Percentiles rank a stretch among this genome's conserved stretches.
These are phyloP conservation scores for Microdon myrmicae DNA, from an alignment of 2,888 invertebrate species.

Conservation along the genomic window DNA sequence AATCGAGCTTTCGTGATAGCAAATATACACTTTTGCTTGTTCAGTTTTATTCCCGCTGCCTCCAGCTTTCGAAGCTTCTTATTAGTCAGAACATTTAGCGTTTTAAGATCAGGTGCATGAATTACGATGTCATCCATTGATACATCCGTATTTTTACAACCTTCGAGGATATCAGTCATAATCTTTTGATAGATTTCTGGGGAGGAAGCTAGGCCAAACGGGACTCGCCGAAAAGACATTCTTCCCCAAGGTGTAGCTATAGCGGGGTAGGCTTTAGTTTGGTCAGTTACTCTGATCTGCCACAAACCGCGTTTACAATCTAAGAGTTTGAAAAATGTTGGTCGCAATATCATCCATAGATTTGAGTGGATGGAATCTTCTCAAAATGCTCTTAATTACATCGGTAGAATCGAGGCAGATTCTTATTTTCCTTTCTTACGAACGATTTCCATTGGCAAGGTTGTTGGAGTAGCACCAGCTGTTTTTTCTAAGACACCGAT, in stretches of 20 bases:
- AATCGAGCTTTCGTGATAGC: slow-evolving; percentile 11
- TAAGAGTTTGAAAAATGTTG: slow-evolving; percentile 25
- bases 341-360: slow-evolving; percentile 13
- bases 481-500: slow-evolving; percentile 3
- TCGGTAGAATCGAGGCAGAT: slow-evolving; percentile 18
- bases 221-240: slow-evolving; percentile 22
- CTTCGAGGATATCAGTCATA: slow-evolving; percentile 36
- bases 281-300: slow-evolving; percentile 41
- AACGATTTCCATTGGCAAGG: slow-evolving; percentile 12
- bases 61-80: slow-evolving; percentile 8
- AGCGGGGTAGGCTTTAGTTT: slow-evolving; percentile 39
- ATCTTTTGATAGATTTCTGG: slow-evolving; percentile 55
- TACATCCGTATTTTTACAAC: slow-evolving; percentile 35
- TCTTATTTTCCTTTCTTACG: slow-evolving; percentile 19
- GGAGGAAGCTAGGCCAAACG: slow-evolving; percentile 16
- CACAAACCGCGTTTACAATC: slow-evolving; percentile 43
- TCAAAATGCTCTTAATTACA: slow-evolving; percentile 17
- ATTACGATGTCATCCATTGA: slow-evolving; percentile 55
- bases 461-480: slow-evolving; percentile 15
- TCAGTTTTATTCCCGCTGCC: slow-evolving; percentile 12
- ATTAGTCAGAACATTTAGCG: slow-evolving; percentile 1
- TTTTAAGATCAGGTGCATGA: slow-evolving; percentile 32
- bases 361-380: slow-evolving; percentile 21
- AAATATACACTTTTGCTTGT: slow-evolving; percentile 15
- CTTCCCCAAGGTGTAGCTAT: slow-evolving; percentile 41